Evolutionary conservation across 2,113 vertebrate genomes (phyloP).

Genomic region (Actenoides hombroni): DNA sequence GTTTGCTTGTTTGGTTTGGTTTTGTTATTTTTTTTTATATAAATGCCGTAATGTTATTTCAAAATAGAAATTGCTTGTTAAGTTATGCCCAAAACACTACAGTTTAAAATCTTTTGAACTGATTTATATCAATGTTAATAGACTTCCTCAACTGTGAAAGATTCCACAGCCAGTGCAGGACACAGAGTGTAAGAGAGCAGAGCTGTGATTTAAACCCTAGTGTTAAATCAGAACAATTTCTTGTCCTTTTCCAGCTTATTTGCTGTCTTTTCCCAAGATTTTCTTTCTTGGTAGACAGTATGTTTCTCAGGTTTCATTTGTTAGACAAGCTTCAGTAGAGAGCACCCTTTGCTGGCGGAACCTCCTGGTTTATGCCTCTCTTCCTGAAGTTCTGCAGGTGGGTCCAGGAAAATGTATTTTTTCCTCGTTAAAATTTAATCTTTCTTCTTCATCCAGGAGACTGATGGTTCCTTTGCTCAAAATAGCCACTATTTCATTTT

Average conservation of each 20-base stretch:
- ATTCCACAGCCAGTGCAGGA: not conserved
- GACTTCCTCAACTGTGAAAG: not conserved
- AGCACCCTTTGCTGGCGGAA: not conserved
- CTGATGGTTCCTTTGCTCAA: not conserved
- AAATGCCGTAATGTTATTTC: not conserved
- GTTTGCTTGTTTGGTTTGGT: not conserved
- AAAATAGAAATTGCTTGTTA: not conserved
- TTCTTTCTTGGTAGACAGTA: not conserved
- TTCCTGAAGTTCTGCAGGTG: not conserved
- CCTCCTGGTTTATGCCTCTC: not conserved
- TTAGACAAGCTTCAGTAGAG: not conserved
- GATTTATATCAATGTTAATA: not conserved
- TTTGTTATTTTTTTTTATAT: no score
- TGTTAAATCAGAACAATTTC: not conserved
- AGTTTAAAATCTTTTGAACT: not conserved
- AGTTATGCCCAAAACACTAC: not conserved
- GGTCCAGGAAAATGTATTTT: not conserved
- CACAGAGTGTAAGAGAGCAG: not conserved
- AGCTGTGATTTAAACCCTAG: not conserved
- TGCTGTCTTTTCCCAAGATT: not conserved
- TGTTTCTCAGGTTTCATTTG: not conserved
- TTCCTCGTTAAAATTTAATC: not conserved
- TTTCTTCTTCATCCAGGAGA: not conserved
- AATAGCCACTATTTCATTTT: not conserved
- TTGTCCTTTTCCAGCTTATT: not conserved